Percentiles rank a stretch among this genome's conserved stretches.
Conservation (phyloP, 2,888 invertebrate species). For the Tribolium freemani region DNA sequence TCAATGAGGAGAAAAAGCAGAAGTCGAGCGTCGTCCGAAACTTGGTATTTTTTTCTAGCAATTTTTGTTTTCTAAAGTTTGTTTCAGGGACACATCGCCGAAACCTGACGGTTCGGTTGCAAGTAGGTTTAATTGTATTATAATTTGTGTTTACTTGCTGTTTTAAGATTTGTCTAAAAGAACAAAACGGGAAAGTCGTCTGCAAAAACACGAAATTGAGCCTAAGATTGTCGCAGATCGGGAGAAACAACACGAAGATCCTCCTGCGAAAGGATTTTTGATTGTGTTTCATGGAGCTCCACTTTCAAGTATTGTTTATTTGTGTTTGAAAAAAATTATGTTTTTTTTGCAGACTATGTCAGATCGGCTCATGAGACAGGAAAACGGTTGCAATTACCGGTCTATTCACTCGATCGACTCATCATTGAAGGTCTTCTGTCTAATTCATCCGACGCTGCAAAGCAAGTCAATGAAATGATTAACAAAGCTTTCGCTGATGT, state of each 20-base stretch:
- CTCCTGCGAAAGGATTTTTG: slow-evolving; percentile 58
- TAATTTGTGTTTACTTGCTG: too few species aligned
- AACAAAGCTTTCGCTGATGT: slow-evolving; percentile 50
- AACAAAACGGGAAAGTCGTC: neutral
- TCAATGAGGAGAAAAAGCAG: neutral
- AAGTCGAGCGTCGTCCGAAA: neutral
- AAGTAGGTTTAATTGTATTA: neutral
- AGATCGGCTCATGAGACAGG: slow-evolving; percentile 64
- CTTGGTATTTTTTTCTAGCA: neutral
- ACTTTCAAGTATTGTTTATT: slow-evolving; percentile 60
- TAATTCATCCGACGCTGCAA: slow-evolving; percentile 51
- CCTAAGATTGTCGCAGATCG: neutral
- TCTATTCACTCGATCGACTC: slow-evolving; percentile 70
- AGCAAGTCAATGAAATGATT: slow-evolving; percentile 58
- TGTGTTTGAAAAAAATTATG: neutral
- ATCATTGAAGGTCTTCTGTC: slow-evolving; percentile 68
- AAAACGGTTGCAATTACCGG: slow-evolving; percentile 67
- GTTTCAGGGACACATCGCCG: neutral
- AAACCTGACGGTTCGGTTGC: neutral
- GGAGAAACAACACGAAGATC: slow-evolving; percentile 12
- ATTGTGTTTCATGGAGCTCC: slow-evolving; percentile 69
- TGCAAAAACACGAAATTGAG: neutral
- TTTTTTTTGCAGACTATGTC: slow-evolving; percentile 47
- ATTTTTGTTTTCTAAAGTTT: neutral
- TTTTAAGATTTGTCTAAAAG: neutral